Evolutionary conservation across 2,797 vertebrate genomes (phyloP), one percentile per base, ranked within the genome.

Genomic region (Sebastes trivittatus): DNA sequence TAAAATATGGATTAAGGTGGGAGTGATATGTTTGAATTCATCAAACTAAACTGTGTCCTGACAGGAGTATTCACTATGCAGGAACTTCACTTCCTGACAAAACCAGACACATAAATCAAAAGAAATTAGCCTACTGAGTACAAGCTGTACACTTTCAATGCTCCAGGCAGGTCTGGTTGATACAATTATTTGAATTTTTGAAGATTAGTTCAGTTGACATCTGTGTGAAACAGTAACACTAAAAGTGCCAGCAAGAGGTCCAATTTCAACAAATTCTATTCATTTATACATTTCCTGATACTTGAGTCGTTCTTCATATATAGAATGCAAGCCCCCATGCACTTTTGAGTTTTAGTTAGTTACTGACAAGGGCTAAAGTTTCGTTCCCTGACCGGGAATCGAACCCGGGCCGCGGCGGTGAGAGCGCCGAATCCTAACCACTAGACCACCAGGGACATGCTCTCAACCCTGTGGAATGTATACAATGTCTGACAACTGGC

Each of bases 341-440:
- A 52, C 46, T 52, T n/a, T 52, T 52, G 18, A 52, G 7, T 20
- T 52, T 52, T 8, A 20, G 23, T 27, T 58, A 25, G 42, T 46
- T 46, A 46, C 13, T 58, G 23, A 27, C 13, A 11, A 80, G 3
- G 59, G 59, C 29, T 20, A 61, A 61, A 27, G 23, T 58, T 25
- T 7, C 7, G 4, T 59, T 95, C 89, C 89, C 94, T 94, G 91
- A 94, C 90, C 83, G 89, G 93, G 94, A 96, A 96, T 95, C 90
- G 83, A 94, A 95, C 92, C 92, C 84, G 68, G 92, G 89, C 89
- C 87, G 81, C 83, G 84, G 90, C 83, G 87, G 93, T 94, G 93
- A 95, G 91, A 93, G 92, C 91, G 82, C 92, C 90, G 86, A 95
- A 95, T 95, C 93, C 93, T 95, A 95, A 92, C 94, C 94, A 96